phyloP scores from a whole-genome alignment of 1,140 invertebrate species.

The Wasmannia auropunctata region DNA sequence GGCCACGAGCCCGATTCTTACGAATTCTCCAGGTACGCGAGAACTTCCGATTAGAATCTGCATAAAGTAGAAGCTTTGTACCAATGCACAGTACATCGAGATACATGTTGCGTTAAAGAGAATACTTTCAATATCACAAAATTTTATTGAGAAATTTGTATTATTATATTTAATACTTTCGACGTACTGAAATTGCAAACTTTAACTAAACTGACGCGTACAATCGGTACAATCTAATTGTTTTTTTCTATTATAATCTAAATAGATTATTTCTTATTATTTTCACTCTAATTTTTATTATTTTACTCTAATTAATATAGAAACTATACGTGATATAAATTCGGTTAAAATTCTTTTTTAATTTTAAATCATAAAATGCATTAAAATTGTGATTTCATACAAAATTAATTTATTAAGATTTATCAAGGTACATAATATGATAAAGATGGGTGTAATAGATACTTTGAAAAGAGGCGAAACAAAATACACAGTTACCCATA shows the following conservation, averaged over 20 bases:
- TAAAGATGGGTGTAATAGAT: neutral
- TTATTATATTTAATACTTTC: neutral
- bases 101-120: neutral
- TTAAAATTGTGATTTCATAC: neutral
- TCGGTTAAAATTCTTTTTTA: neutral
- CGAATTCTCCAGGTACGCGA: conserved; percentile 93
- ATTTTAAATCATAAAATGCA: conserved; percentile 9
- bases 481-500: conserved; percentile 6
- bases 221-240: neutral
- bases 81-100: neutral
- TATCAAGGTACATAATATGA: conserved; percentile 9
- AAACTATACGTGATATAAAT: neutral
- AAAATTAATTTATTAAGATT: conserved; percentile 38
- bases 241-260: neutral
- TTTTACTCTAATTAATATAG: neutral
- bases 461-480: neutral
- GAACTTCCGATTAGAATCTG: neutral
- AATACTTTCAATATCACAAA: neutral
- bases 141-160: neutral
- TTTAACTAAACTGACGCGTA: neutral
- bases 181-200: neutral
- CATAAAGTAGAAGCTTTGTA: neutral
- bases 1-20: conserved; percentile 99
- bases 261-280: neutral
- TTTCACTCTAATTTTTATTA: too few relatives aligned